These are phyloP conservation scores for Calliopsis andreniformis DNA, from an alignment of 1,140 invertebrate species.

Conservation along the genomic window DNA sequence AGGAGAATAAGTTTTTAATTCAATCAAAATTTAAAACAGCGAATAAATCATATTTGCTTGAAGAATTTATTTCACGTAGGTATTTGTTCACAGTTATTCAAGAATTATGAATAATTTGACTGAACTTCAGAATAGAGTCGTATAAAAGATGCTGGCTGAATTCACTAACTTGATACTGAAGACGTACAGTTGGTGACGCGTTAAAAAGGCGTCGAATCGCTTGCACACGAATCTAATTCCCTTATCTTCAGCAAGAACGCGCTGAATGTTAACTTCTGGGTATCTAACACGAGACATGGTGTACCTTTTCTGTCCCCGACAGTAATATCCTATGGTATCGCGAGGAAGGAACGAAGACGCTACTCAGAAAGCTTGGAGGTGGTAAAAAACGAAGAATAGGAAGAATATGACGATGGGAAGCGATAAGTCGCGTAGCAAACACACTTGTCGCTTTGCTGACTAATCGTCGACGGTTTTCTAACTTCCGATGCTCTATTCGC, in stretches of 20 bases:
- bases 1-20: too few relatives aligned
- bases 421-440: conserved; percentile 12
- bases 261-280: conserved; percentile 72
- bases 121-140: too few relatives aligned
- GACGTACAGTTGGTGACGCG: neutral
- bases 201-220: neutral
- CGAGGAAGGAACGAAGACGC: conserved; percentile 10
- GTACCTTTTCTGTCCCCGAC: conserved; percentile 60
- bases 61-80: too few relatives aligned
- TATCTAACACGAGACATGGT: conserved; percentile 69
- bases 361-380: conserved; percentile 1
- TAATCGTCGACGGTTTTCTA: conserved; percentile 15
- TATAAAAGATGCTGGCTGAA: too few relatives aligned
- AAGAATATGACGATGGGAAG: conserved; percentile 19
- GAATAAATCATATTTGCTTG: too few relatives aligned
- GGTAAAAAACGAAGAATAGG: conserved; percentile 11
- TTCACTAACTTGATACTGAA: too few relatives aligned
- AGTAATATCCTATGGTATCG: conserved; percentile 19
- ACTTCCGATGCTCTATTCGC: conserved; percentile 8
- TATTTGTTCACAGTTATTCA: too few relatives aligned
- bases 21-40: too few relatives aligned
- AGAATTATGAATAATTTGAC: too few relatives aligned
- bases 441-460: conserved; percentile 39
- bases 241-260: conserved; percentile 54
- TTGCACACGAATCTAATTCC: conserved; percentile 10